Evolutionary conservation across 1,140 invertebrate species (phyloP).

Genomic region (Aleiodes sp.): DNA sequence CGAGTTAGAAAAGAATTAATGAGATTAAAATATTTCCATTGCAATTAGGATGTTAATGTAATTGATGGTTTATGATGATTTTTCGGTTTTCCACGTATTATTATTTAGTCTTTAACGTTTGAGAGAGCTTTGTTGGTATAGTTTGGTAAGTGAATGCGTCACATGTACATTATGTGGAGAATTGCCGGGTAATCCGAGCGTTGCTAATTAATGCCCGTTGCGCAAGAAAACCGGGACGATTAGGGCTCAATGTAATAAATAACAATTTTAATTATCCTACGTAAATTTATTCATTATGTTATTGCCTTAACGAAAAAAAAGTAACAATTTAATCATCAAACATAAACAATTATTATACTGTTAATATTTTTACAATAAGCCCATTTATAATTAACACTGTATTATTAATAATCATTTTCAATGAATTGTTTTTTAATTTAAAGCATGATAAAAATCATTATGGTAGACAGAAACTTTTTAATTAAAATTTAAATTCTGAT

Average conservation of each 20-base stretch:
- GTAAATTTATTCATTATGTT: not conserved
- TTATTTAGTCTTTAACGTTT: too few species aligned
- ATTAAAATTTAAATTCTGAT: not conserved
- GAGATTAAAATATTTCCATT: too few species aligned
- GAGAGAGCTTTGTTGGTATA: too few species aligned
- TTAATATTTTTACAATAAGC: not conserved
- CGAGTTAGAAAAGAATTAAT: too few species aligned
- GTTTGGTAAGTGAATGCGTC: not conserved
- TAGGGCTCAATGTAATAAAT: constrained; percentile 45
- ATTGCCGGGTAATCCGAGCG: constrained; percentile 35
- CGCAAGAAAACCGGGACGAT: constrained; percentile 42
- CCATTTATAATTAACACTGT: not conserved
- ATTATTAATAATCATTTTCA: not conserved
- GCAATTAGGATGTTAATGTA: too few species aligned
- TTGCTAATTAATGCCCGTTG: constrained; percentile 49
- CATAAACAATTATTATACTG: not conserved
- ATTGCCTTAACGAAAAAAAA: not conserved
- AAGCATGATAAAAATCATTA: not conserved
- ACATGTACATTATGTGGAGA: not conserved
- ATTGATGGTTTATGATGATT: too few species aligned
- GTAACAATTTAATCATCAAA: not conserved
- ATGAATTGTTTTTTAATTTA: not conserved
- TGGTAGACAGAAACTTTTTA: not conserved
- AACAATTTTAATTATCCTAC: constrained; percentile 52
- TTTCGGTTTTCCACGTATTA: too few species aligned